phyloP scores from a whole-genome alignment of 2,888 invertebrate species.

The Lithophane ornitopus region DNA sequence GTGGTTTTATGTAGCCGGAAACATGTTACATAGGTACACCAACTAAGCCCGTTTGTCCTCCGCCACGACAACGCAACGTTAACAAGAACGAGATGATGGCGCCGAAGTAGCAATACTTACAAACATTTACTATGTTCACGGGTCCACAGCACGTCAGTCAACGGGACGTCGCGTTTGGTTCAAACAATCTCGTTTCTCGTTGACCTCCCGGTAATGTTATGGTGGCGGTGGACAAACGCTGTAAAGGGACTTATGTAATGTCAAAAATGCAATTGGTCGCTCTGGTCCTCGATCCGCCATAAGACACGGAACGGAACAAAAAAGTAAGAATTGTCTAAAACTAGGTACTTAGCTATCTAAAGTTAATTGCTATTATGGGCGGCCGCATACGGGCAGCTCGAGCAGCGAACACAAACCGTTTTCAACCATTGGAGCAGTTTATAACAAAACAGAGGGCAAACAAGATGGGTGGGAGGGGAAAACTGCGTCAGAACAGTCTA shows the following conservation, averaged over 20 bases:
- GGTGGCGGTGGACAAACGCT: too few relatives aligned
- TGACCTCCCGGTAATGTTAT: too few relatives aligned
- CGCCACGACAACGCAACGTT: too few relatives aligned
- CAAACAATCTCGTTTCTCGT: too few relatives aligned
- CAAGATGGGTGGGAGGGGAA: neutral
- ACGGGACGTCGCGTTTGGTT: too few relatives aligned
- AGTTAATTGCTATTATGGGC: neutral
- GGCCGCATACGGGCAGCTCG: slow-evolving; percentile 4
- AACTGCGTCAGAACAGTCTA: neutral
- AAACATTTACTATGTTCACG: too few relatives aligned
- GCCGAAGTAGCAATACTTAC: too few relatives aligned
- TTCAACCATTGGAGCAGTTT: neutral
- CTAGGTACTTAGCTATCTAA: neutral
- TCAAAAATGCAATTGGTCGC: neutral
- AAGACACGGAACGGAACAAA: neutral
- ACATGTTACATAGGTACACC: neutral
- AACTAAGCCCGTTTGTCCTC: neutral
- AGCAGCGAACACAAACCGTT: neutral
- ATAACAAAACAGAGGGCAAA: neutral
- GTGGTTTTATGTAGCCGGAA: neutral
- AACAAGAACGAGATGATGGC: too few relatives aligned
- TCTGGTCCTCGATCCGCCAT: neutral
- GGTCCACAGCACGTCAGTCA: too few relatives aligned
- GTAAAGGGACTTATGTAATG: neutral
- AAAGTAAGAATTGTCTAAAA: neutral